Percentiles rank a stretch among this genome's conserved stretches.
Conservation (phyloP, 2,797 vertebrate species). For the Poecilia picta region DNA sequence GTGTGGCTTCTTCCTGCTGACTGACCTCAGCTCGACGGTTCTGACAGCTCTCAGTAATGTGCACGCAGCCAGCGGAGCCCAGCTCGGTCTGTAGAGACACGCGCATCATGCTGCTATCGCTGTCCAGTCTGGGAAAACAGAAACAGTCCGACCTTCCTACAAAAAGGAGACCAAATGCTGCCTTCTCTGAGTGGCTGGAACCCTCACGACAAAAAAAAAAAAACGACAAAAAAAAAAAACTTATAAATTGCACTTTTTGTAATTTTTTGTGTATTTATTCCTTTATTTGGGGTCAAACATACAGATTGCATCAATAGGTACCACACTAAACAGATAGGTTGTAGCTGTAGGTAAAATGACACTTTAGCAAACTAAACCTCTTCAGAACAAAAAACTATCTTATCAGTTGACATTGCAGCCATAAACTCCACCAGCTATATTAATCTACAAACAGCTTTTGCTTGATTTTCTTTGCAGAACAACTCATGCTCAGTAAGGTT, state of each 20-base stretch:
- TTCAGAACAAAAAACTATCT: not conserved
- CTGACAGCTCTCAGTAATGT: constrained; percentile 12
- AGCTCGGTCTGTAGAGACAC: not conserved
- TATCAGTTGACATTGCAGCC: not conserved
- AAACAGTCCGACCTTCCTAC: not conserved
- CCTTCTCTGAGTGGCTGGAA: not conserved
- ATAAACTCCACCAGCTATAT: not conserved
- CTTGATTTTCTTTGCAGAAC: not conserved
- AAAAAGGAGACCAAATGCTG: not conserved
- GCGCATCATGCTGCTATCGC: not conserved
- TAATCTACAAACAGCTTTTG: not conserved
- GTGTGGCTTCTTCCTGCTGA: constrained; percentile 53
- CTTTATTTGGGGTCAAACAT: not conserved
- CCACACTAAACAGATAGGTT: not conserved
- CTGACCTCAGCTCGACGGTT: constrained; percentile 50
- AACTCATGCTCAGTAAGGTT: not conserved
- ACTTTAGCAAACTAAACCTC: not conserved
- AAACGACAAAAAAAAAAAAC: not conserved
- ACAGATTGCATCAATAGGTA: not conserved
- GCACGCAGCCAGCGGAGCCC: not conserved
- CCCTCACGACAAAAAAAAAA: not conserved
- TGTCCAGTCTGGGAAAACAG: not conserved
- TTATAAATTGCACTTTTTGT: too few species aligned
- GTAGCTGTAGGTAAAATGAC: not conserved
- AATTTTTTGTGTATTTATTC: not conserved